Evolutionary conservation across 2,113 vertebrate genomes (phyloP), one percentile per base, ranked within the genome.

Genomic region (Sapajus apella): DNA sequence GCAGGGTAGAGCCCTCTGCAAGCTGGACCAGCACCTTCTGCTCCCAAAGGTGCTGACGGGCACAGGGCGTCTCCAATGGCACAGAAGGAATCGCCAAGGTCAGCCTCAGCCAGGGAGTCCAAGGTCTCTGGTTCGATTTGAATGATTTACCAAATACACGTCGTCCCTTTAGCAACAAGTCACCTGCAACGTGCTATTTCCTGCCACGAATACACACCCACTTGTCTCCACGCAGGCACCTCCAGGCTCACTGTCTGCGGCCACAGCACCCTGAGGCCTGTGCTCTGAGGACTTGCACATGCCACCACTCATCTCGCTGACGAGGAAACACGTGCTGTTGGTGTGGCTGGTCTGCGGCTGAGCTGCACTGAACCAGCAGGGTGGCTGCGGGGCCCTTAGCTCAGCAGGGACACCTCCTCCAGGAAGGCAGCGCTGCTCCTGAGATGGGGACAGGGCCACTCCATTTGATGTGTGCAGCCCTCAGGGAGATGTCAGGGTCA

Each of bases 181-280:
- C 18, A n/a, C 30, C 64, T 40, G n/a, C n/a, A 2, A 45, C 58
- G 58, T 50, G 13, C 30, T 35, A 56, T 70, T 75, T 70, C n/a
- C 43, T 77, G 72, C 79, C 72, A 56, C 4, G 11, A 37, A 43
- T 23, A 25, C 0, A 20, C 30, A 32, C 1, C 4, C n/a, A 3
- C 20, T 10, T 7, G 16, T 30, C 23, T 64, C 61, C 61, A 64
- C 8, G 0, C 4, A 13, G 61, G 32, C 66, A 68, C 32, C 13
- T 14, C 66, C 32, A 17, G 32, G 32, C 27, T 12, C 18, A 70
- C 76, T 25, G 0, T 23, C 4, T 5, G 37, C 8, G 5, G 6
- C 35, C 18, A 8, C 0, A 14, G 1, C n/a, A 35, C 20, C 40
- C 16, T 83, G 27, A 18, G 0, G n/a, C 70, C 45, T 17, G 3